These are phyloP conservation scores for Sesamia nonagrioides DNA, from an alignment of 1,140 invertebrate species.

Conservation along the genomic window DNA sequence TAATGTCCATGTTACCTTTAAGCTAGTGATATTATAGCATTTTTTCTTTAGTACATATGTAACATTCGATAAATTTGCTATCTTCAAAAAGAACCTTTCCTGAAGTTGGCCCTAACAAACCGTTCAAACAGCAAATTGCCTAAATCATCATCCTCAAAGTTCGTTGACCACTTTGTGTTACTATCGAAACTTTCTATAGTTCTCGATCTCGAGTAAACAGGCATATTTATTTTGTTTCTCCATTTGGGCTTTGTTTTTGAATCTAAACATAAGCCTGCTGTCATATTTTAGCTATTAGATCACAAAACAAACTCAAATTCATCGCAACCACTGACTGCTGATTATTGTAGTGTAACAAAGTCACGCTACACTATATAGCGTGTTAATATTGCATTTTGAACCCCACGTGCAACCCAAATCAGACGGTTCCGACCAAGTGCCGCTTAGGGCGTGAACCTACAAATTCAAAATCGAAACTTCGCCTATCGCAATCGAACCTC, in stretches of 20 bases:
- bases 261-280: not conserved
- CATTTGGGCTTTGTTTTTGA: not conserved
- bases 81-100: not conserved
- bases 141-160: not conserved
- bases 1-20: not conserved
- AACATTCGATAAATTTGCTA: not conserved
- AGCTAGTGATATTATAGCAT: not conserved
- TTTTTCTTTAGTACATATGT: not conserved
- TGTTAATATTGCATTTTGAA: constrained; percentile 22
- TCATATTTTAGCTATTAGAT: not conserved
- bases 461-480: constrained; percentile 48
- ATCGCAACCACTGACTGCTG: not conserved
- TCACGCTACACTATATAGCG: not conserved
- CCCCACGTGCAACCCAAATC: constrained; percentile 19
- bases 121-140: not conserved
- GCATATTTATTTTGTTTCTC: not conserved
- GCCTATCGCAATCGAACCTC: constrained; percentile 41
- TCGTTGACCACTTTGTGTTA: not conserved
- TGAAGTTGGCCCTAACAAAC: not conserved
- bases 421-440: constrained; percentile 23
- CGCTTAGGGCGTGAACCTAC: constrained; percentile 40
- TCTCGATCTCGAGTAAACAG: not conserved
- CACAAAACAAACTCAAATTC: constrained; percentile 14
- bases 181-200: not conserved
- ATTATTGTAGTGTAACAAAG: not conserved